Percentiles rank a stretch among this genome's conserved stretches.
Conservation (phyloP, 2,888 invertebrate species). For the Drosophila tripunctata region DNA sequence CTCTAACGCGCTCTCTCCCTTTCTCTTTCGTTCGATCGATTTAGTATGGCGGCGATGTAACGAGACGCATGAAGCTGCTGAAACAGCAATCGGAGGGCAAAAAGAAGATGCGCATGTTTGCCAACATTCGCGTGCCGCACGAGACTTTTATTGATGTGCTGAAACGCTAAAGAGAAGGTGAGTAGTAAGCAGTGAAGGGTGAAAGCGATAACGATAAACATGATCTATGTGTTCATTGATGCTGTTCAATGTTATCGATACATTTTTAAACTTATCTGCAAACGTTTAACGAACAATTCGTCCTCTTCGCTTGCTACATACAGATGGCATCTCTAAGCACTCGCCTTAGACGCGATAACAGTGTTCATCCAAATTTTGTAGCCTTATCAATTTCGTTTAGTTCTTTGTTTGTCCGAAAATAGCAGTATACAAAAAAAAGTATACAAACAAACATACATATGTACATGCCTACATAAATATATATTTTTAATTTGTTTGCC, state of each 20-base stretch:
- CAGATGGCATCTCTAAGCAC: too few species aligned
- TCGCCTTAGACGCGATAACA: conserved; percentile 28
- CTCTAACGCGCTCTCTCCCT: not conserved
- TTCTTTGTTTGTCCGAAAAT: conserved; percentile 44
- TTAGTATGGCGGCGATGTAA: conserved; percentile 97
- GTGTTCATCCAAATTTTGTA: conserved; percentile 12
- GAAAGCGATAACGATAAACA: too few species aligned
- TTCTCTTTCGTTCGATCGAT: conserved; percentile 20
- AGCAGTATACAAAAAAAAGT: conserved; percentile 18
- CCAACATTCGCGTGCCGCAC: conserved; percentile 95
- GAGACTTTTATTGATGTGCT: conserved; percentile 97
- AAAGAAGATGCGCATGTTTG: conserved; percentile 95
- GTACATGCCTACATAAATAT: too few species aligned
- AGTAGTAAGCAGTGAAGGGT: conserved; percentile 14
- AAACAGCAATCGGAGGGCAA: conserved; percentile 97
- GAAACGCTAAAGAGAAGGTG: conserved; percentile 86
- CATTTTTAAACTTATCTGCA: conserved; percentile 1
- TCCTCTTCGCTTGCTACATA: too few species aligned
- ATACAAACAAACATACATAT: not conserved
- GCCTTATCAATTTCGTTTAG: conserved; percentile 36
- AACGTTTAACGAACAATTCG: not conserved
- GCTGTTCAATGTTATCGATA: conserved; percentile 29
- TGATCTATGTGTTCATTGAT: too few species aligned
- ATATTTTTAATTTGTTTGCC: conserved; percentile 14
- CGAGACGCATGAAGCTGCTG: conserved; percentile 94